Conservation (phyloP, 2,888 invertebrate genomes). For the Cantharis nigra region DNA sequence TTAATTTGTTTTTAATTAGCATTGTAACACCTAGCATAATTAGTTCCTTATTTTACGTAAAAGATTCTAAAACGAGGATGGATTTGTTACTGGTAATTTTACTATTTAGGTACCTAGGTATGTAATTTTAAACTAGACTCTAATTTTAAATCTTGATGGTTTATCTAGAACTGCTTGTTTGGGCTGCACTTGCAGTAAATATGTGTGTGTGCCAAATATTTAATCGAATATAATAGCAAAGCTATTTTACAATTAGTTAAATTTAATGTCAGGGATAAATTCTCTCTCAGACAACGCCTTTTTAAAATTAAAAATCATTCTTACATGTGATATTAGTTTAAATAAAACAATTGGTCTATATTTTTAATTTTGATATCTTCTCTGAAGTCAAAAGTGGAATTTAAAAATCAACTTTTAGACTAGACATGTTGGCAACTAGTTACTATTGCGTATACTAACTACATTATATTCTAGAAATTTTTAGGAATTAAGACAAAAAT, state of each 20-base stretch:
- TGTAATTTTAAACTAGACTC: background rate
- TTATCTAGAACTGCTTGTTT: slow-evolving; percentile 14
- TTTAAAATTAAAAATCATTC: background rate
- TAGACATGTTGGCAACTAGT: background rate
- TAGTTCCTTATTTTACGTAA: background rate
- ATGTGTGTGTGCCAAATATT: slow-evolving; percentile 18
- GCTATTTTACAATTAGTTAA: background rate
- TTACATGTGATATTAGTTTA: background rate
- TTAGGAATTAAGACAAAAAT: background rate
- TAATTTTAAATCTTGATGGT: background rate
- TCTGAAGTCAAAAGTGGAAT: background rate
- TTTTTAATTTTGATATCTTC: background rate
- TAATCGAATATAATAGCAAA: background rate
- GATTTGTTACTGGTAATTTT: background rate
- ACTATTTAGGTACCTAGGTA: background rate
- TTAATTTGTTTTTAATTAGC: too few relatives aligned
- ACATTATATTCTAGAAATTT: background rate
- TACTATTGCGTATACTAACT: background rate
- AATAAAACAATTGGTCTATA: too few relatives aligned
- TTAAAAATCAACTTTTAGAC: background rate
- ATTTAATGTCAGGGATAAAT: background rate
- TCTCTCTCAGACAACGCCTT: background rate
- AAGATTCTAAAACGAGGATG: background rate
- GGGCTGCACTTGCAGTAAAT: slow-evolving; percentile 13
- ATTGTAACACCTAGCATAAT: background rate